A percentile compares a stretch with the other conserved stretches of the same genome.
These are phyloP conservation scores for Eueides isabella DNA, from an alignment of 1,140 invertebrate genomes.

Conservation along the genomic window DNA sequence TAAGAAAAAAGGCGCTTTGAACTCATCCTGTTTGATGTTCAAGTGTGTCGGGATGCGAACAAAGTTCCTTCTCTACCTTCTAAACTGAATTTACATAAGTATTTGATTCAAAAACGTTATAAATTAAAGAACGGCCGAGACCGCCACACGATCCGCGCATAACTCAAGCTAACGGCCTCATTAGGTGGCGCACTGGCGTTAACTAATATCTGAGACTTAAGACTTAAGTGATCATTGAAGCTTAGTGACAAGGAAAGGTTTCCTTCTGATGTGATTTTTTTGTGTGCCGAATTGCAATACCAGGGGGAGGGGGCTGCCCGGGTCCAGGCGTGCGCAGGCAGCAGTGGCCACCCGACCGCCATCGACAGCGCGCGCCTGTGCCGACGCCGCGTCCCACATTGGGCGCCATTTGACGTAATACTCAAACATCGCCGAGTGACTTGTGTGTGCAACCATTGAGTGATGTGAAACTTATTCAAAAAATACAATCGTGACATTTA, in stretches of 20 bases:
- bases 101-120: constrained; percentile 64
- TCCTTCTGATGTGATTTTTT: constrained; percentile 74
- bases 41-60: constrained; percentile 57
- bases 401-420: constrained; percentile 55
- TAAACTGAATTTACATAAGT: constrained; percentile 63
- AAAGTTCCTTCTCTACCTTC: constrained; percentile 56
- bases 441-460: constrained; percentile 32
- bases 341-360: constrained; percentile 60
- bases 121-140: constrained; percentile 57
- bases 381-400: constrained; percentile 42
- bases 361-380: constrained; percentile 39
- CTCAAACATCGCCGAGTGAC: constrained; percentile 28
- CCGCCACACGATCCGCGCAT: constrained; percentile 53
- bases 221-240: constrained; percentile 66
- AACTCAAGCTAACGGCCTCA: constrained; percentile 62
- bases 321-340: constrained; percentile 76
- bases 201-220: constrained; percentile 72
- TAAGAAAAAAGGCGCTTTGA: constrained; percentile 70
- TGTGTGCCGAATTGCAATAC: constrained; percentile 70
- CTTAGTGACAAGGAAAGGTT: constrained; percentile 71
- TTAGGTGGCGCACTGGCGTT: constrained; percentile 61
- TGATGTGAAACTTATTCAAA: constrained; percentile 28
- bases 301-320: constrained; percentile 60
- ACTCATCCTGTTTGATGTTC: constrained; percentile 67
- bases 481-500: constrained; percentile 9